phyloP scores from a whole-genome alignment of 2,113 vertebrate genomes.

The Datnioides undecimradiatus region DNA sequence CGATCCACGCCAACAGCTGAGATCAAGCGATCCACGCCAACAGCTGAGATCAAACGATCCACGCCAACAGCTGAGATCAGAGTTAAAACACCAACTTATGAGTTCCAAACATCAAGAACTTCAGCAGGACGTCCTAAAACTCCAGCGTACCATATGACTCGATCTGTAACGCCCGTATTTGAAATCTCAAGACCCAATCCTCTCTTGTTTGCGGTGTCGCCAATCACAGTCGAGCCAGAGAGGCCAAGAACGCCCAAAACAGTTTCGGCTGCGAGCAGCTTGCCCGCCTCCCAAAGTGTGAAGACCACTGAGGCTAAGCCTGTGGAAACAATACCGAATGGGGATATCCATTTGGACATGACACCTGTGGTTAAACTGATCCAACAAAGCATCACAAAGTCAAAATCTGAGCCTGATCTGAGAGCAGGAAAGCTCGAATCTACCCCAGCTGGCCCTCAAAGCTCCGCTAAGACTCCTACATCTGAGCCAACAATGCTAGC shows the following conservation, averaged over 20 bases:
- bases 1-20: slow-evolving; percentile 2
- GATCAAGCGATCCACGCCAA: slow-evolving; percentile 15
- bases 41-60: slow-evolving; percentile 11
- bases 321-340: slow-evolving; percentile 53
- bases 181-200: slow-evolving; percentile 84
- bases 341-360: slow-evolving; percentile 59
- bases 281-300: slow-evolving; percentile 11
- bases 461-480: slow-evolving; percentile 20
- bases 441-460: slow-evolving; percentile 29
- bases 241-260: slow-evolving; percentile 68
- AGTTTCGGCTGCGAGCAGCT: slow-evolving; percentile 23
- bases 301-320: slow-evolving; percentile 32
- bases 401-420: slow-evolving; percentile 59
- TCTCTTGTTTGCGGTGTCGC: slow-evolving; percentile 82
- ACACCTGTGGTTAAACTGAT: slow-evolving; percentile 36
- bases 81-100: slow-evolving; percentile 73
- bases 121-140: slow-evolving; percentile 73
- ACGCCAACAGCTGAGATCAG: slow-evolving; percentile 30
- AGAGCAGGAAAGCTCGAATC: slow-evolving; percentile 27
- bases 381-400: slow-evolving; percentile 57
- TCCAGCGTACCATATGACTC: slow-evolving; percentile 67
- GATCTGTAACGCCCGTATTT: slow-evolving; percentile 74
- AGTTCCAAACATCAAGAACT: slow-evolving; percentile 61
- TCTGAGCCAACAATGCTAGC: slow-evolving; percentile 32
- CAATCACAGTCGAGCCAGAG: slow-evolving; percentile 76